Conservation (phyloP, 2,113 vertebrate genomes). For the Castor canadensis region DNA sequence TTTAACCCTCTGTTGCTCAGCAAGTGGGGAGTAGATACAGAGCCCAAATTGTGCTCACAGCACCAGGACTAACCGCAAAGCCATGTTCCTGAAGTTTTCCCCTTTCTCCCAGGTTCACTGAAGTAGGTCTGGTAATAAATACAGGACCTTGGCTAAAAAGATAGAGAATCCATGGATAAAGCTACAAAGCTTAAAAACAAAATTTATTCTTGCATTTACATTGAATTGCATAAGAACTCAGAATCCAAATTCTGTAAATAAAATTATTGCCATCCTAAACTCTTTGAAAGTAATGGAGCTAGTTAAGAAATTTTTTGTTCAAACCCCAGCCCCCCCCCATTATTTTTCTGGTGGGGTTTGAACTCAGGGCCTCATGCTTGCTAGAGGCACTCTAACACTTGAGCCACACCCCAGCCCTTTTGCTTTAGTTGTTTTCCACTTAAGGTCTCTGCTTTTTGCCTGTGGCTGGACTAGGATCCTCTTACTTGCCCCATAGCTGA, state of each 20-base stretch:
- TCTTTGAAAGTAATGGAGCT: neutral
- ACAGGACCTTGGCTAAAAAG: neutral
- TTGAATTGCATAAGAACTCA: neutral
- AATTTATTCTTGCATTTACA: neutral
- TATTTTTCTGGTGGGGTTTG: too few relatives aligned
- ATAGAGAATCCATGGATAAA: neutral
- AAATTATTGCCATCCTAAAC: neutral
- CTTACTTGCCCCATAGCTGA: too few relatives aligned
- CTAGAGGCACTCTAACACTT: too few relatives aligned
- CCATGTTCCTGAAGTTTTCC: neutral
- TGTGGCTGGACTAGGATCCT: too few relatives aligned
- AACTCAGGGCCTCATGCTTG: too few relatives aligned
- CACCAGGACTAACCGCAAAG: neutral
- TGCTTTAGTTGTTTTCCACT: too few relatives aligned
- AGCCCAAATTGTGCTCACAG: neutral
- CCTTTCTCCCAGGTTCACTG: neutral
- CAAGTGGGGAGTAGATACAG: neutral
- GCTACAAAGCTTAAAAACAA: neutral
- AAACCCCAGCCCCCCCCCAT: too few relatives aligned
- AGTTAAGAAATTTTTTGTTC: neutral
- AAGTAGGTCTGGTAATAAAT: neutral
- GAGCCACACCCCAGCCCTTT: too few relatives aligned
- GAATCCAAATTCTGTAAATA: neutral
- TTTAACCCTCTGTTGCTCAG: slow-evolving; percentile 60
- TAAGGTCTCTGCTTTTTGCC: too few relatives aligned